Evolutionary conservation across 2,888 invertebrate species (phyloP), one percentile per base, ranked within the genome.

Genomic region (Agrochola circellaris): DNA sequence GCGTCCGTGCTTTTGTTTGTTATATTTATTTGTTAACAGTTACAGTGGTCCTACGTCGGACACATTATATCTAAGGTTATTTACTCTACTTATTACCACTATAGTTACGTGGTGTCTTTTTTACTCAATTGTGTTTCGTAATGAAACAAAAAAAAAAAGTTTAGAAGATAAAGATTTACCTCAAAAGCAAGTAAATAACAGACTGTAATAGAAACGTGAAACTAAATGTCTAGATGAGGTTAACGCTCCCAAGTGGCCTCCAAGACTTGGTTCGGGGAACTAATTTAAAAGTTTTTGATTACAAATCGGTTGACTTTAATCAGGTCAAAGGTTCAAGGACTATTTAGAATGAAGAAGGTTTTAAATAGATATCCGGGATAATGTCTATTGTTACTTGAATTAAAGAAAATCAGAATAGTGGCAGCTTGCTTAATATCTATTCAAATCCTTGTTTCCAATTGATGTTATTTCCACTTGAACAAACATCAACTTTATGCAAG

Each of bases 211-310:
- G 42, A 79, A 80, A 61, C 67, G 51, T 61, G 60, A 69, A 68
- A 58, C 48, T 77, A 69, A 84, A 80, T 83, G 56, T 74, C 58
- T 72, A 51, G 71, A 73, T 77, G 62, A 60, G 86, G 86, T 86
- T 66, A 86, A 86, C 71, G 83, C 11, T 75, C 84, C 84, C 86
- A 61, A 80, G 76, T 60, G 84, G 80, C 77, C 71, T 56, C 69
- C 17, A 42, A 75, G 70, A 68, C 62, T 78, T 66, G 51, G 66
- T 77, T 79, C 76, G 48, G 45, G 60, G 58, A 84, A 86, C 86
- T 86, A 86, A 84, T 84, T 86, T 83, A 83, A 84, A 86, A 84
- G 83, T 79, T 84, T 76, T 74, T 84, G 80, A 84, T 84, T 86
- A 72, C 86, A 80, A 80, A 86, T 85, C 83, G 75, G 79, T 70